A percentile compares a stretch with the other conserved stretches of the same genome.
phyloP scores from a whole-genome alignment of 2,797 vertebrate genomes.

The Anguilla marmorata region DNA sequence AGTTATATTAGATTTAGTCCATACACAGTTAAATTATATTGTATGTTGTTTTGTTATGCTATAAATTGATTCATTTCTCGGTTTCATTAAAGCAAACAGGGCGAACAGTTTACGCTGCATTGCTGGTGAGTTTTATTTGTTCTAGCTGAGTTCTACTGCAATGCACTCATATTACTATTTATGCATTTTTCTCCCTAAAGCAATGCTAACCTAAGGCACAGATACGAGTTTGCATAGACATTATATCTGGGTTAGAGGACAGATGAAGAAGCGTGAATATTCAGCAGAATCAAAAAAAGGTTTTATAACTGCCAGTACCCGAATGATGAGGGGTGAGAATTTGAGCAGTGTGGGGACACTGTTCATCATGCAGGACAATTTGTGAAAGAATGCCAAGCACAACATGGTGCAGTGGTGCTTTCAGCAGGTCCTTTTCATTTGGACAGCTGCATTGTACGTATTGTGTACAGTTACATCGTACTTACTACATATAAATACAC shows the following conservation, averaged over 20 bases:
- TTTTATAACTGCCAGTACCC: not conserved
- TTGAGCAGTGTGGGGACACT: not conserved
- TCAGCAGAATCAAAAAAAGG: no score
- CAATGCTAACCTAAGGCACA: not conserved
- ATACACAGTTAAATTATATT: not conserved
- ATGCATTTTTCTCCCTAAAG: not conserved
- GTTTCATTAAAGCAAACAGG: conserved; percentile 1
- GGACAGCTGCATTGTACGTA: not conserved
- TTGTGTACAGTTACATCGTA: not conserved
- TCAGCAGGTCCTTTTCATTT: not conserved
- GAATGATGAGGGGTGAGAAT: not conserved
- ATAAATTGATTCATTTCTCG: not conserved
- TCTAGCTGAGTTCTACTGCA: not conserved
- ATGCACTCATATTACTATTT: not conserved
- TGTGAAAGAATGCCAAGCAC: not conserved
- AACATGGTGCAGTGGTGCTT: not conserved
- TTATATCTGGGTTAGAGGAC: no score
- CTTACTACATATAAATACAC: no score
- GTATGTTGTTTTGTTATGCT: not conserved
- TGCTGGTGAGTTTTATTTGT: not conserved
- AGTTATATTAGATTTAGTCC: not conserved
- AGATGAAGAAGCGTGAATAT: no score
- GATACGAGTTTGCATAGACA: not conserved
- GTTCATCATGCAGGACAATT: not conserved
- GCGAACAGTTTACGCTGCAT: not conserved